Conservation (phyloP, 2,888 invertebrate species). For the Serrognathus titanus region DNA sequence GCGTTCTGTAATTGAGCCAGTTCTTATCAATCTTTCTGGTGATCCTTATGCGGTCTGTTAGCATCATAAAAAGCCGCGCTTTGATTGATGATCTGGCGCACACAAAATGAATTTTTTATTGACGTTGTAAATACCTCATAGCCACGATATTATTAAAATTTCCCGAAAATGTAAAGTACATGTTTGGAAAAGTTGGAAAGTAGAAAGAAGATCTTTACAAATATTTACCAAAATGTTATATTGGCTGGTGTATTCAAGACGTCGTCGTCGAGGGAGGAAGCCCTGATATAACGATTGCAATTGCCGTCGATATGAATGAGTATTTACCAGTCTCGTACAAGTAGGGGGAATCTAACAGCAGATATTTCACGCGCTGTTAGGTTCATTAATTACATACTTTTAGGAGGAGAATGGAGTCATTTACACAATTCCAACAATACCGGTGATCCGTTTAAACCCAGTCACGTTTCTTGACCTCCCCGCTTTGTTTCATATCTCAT, state of each 20-base stretch:
- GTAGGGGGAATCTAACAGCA: neutral
- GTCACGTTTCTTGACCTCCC: slow-evolving; percentile 1
- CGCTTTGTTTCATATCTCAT: slow-evolving; percentile 1
- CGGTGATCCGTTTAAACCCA: neutral
- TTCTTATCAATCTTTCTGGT: no score
- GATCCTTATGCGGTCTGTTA: no score
- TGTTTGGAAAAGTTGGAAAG: neutral
- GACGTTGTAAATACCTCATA: no score
- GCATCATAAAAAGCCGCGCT: no score
- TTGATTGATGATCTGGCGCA: no score
- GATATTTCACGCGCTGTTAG: neutral
- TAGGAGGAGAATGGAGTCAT: slow-evolving; percentile 9
- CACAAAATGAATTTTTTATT: no score
- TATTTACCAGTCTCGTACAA: neutral
- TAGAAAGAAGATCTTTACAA: neutral
- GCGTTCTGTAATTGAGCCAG: no score
- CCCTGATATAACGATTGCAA: no score
- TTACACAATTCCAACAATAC: slow-evolving; percentile 21
- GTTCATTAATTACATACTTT: slow-evolving; percentile 21
- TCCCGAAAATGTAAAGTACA: no score
- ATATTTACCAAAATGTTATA: neutral
- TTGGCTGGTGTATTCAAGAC: neutral
- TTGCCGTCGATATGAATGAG: no score
- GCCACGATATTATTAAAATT: no score
- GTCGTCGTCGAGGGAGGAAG: neutral